Base-by-base conservation (phyloP, 2,797 vertebrate genomes). In the Luscinia megarhynchos region DNA sequence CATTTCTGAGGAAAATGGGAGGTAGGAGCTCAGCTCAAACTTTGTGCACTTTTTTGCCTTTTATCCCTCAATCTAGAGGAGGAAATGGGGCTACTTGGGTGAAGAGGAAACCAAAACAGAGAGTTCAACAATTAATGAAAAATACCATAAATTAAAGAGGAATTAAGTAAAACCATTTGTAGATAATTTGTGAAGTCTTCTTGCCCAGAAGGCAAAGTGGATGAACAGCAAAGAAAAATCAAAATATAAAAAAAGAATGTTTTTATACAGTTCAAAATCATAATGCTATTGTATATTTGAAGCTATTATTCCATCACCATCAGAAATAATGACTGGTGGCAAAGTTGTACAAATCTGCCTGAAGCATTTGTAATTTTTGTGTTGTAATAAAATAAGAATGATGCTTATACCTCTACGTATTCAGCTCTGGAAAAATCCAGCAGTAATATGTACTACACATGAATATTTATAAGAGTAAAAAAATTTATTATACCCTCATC, bases 401-500 rank as follows among this genome's bases (percentile, higher is more conserved):
- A 66, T 62, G 70, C 50, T 85, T 85, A 82, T 17, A 84, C 29
- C 21, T 73, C 30, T 66, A 1, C 64, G 16, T 86, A 66, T 77
- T 84, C 14, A 70, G 64, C 83, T 87, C 86, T 89, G 45, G 20
- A 75, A 84, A 95, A 92, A 87, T 66, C 53, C 16, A 4, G 51
- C 55, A 84, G 21, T 55, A 88, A 58, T 69, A 87, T 18, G 38
- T 70, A 87, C 30, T 68, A 78, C 23, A 54, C 32, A 63, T 86
- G 68, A 95, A 92, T 94, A 96, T 94, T 87, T 85, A 93, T 82
- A 23, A 63, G 84, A 89, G 41, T 14, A 58, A 90, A 86, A 93
- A 70, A 95, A 95, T 86, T 43, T 3, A 59, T 67, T 59, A 89
- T 69, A 70, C 19, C 3, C 57, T 61, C 85, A 86, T 74, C 91